phyloP scores from a whole-genome alignment of 2,797 vertebrate species.

The Gallirallus australis region DNA sequence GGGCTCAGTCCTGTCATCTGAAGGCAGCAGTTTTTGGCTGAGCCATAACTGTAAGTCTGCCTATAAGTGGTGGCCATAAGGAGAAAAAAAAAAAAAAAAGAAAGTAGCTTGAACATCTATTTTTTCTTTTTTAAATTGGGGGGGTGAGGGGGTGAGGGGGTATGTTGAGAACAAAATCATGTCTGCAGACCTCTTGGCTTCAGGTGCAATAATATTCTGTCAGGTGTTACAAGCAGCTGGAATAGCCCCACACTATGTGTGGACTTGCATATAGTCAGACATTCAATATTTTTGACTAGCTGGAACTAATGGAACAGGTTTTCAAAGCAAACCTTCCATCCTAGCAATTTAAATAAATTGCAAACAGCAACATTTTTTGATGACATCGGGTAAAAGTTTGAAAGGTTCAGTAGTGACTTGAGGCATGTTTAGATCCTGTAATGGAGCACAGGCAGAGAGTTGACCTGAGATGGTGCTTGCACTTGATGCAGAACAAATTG shows the following conservation, averaged over 20 bases:
- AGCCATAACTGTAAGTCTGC: background rate
- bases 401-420: background rate
- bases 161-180: background rate
- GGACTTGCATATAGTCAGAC: background rate
- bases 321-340: slow-evolving; percentile 5
- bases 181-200: background rate
- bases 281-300: background rate
- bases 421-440: background rate
- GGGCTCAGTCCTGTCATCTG: background rate
- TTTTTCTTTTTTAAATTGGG: background rate
- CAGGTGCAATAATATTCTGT: background rate
- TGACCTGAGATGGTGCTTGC: background rate
- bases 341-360: slow-evolving; percentile 1
- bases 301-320: background rate
- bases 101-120: background rate
- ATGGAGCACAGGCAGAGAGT: background rate
- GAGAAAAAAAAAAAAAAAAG: background rate
- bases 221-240: background rate
- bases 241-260: background rate
- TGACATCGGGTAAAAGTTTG: background rate
- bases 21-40: background rate
- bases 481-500: slow-evolving; percentile 4
- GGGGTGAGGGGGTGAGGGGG: no score
- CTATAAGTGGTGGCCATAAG: background rate
- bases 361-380: background rate